A percentile compares a stretch with the other conserved stretches of the same genome.
These are phyloP conservation scores for Lepidocyrtinus sp. DNA, from an alignment of 2,888 invertebrate species.

Conservation along the genomic window DNA sequence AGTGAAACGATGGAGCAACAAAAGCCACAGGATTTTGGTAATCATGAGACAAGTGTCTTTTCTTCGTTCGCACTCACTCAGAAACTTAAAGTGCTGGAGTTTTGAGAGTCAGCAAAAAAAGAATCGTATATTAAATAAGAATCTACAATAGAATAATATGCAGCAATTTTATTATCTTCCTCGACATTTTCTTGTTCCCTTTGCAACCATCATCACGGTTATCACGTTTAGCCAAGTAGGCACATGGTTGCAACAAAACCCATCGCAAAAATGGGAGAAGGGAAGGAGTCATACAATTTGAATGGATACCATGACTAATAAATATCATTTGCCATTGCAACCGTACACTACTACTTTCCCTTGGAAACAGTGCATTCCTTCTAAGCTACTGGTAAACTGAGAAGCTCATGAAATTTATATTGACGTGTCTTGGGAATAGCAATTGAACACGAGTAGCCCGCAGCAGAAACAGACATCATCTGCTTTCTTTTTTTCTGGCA, in stretches of 20 bases:
- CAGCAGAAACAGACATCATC: slow-evolving; percentile 46
- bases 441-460: slow-evolving; percentile 51
- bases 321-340: slow-evolving; percentile 40
- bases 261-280: background rate
- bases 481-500: slow-evolving; percentile 33
- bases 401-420: slow-evolving; percentile 35
- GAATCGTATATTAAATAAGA: slow-evolving; percentile 3
- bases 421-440: slow-evolving; percentile 50
- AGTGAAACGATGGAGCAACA: slow-evolving; percentile 34
- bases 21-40: slow-evolving; percentile 60
- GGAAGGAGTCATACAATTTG: slow-evolving; percentile 22
- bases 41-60: slow-evolving; percentile 58
- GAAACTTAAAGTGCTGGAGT: too few relatives aligned
- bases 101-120: background rate
- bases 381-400: background rate
- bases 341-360: slow-evolving; percentile 22
- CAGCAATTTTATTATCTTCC: background rate
- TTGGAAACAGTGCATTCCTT: slow-evolving; percentile 1
- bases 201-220: slow-evolving; percentile 1
- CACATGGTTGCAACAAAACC: background rate
- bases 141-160: background rate
- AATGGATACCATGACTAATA: slow-evolving; percentile 52
- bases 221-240: background rate
- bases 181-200: background rate
- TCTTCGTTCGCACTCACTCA: slow-evolving; percentile 41